phyloP scores from a whole-genome alignment of 2,113 vertebrate genomes.

The Rhadina sibilatrix region DNA sequence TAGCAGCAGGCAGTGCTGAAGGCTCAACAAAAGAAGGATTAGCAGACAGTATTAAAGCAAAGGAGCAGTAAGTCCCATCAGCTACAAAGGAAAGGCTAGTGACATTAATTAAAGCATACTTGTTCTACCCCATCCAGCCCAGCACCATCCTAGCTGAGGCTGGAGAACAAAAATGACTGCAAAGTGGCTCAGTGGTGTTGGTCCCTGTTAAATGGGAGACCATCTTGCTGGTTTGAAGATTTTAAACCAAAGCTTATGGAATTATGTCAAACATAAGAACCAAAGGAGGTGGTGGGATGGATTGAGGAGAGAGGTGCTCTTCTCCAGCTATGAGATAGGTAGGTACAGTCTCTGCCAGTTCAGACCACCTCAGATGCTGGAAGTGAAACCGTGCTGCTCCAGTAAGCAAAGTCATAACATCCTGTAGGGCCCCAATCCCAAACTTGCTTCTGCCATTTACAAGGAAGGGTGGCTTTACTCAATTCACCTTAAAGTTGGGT shows the following conservation, averaged over 20 bases:
- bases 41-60: not conserved
- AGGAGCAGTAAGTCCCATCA: not conserved
- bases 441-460: not conserved
- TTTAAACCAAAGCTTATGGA: not conserved
- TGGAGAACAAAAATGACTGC: not conserved
- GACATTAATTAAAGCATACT: not conserved
- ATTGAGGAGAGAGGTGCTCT: not conserved
- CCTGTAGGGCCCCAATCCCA: not conserved
- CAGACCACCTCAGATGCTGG: not conserved
- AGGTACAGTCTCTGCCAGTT: not conserved
- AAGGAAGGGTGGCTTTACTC: not conserved
- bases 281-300: not conserved
- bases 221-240: constrained; percentile 14
- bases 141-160: not conserved
- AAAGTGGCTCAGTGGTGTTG: not conserved
- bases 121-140: not conserved
- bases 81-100: not conserved
- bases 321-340: not conserved
- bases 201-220: not conserved
- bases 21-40: not conserved
- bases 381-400: not conserved
- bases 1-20: not conserved
- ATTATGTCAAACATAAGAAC: not conserved
- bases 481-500: not conserved
- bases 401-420: not conserved